Evolutionary conservation across 2,797 vertebrate genomes (phyloP).

Genomic region (Schizopygopsis malacanthus): DNA sequence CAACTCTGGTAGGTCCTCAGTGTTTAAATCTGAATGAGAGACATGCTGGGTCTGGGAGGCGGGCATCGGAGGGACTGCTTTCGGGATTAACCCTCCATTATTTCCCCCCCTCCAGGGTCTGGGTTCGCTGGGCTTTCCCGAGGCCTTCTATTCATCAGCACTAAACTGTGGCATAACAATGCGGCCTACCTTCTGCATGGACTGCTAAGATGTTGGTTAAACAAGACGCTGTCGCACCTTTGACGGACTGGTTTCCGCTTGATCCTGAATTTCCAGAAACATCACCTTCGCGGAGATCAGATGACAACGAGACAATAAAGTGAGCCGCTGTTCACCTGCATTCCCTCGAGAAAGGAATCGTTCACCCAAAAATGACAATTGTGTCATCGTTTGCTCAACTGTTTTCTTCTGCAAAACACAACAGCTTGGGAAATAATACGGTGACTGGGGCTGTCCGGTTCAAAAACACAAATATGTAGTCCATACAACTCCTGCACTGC

Average conservation of each 20-base stretch:
- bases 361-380: neutral
- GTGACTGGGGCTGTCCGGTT: neutral
- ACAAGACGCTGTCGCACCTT: constrained; percentile 71
- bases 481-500: neutral
- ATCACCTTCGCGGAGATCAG: constrained; percentile 1
- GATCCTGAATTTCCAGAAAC: constrained; percentile 58
- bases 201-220: constrained; percentile 74
- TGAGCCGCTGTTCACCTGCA: neutral
- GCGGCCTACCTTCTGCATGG: constrained; percentile 65
- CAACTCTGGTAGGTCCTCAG: constrained; percentile 59
- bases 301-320: constrained; percentile 3
- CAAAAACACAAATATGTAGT: neutral
- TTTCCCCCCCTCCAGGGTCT: constrained; percentile 65
- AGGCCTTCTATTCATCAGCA: constrained; percentile 68
- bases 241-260: constrained; percentile 44
- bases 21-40: constrained; percentile 68
- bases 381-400: neutral
- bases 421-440: neutral
- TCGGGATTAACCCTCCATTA: constrained; percentile 69
- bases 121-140: constrained; percentile 62
- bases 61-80: constrained; percentile 64
- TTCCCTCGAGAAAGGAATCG: neutral
- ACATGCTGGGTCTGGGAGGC: constrained; percentile 66
- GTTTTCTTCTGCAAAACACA: neutral
- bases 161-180: constrained; percentile 80